Evolutionary conservation across 2,113 vertebrate species (phyloP), one percentile per base, ranked within the genome.

Genomic region (Phalacrocorax carbo): DNA sequence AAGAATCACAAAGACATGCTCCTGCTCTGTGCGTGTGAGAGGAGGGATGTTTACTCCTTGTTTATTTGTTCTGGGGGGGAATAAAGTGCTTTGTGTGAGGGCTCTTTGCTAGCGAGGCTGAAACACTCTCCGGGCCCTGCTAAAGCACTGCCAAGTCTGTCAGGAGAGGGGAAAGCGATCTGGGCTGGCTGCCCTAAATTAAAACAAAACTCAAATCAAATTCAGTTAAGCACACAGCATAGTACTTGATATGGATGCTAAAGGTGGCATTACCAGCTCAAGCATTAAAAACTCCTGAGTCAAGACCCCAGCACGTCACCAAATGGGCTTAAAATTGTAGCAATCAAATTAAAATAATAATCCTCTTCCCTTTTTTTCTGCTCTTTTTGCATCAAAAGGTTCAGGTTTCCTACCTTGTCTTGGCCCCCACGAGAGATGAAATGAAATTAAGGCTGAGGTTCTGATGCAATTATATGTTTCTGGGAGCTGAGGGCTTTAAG

Each of bases 31-130:
- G 52, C 48, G 58, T 29, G 60, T 0, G 49, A 80, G 49, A 69
- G 70, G 46, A 94, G 96, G 66, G 71, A 66, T 82, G 71, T 93
- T 97, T 97, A 62, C 82, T 85, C 78, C 68, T 70, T 94, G 73
- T 97, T 97, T 94, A 84, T 97, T 96, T 97, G 71, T 91, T 97
- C 91, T 27, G 54, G 66, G 87, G 86, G 44, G 49, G 93, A 94
- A 95, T 93, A 91, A 94, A 95, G 82, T 84, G 78, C 93, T 95
- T 89, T 94, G 81, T 94, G 91, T 69, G 86, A 91, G 82, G 82
- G 86, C 81, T 78, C 34, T 89, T 89, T 92, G 78, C 88, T 69
- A 49, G 80, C 0, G 10, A 79, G 70, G 46, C 86, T 87, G 77
- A 89, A 86, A 80, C 0, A 0, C 78, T 91, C 82, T 54, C 80